Percentiles rank a stretch among this genome's conserved stretches.
Evolutionary conservation across 2,113 vertebrate species (phyloP).

Genomic region (Bambusicola thoracicus): DNA sequence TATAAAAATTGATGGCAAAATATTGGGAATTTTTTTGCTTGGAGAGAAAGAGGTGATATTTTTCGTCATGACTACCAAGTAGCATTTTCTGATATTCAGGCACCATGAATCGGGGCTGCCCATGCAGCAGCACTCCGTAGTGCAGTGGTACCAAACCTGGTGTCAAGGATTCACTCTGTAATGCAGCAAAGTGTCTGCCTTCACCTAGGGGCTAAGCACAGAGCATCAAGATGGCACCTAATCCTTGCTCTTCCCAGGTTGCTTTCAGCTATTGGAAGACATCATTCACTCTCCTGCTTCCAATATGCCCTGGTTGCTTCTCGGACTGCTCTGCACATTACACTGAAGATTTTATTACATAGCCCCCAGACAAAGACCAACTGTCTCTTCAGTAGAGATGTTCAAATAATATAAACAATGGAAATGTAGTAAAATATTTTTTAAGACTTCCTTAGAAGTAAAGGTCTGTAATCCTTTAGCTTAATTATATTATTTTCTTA

Average conservation of each 20-base stretch:
- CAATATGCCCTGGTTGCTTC: not conserved
- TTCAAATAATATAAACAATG: not conserved
- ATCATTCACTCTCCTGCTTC: not conserved
- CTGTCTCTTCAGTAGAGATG: not conserved
- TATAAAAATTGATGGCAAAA: not conserved
- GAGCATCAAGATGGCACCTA: not conserved
- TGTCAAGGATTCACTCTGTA: fast-evolving
- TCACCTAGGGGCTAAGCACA: fast-evolving
- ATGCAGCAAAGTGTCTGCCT: fast-evolving
- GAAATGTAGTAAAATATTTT: not conserved
- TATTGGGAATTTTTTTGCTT: not conserved
- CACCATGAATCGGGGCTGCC: not conserved
- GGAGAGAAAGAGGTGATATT: not conserved
- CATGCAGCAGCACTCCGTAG: fast-evolving
- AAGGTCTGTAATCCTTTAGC: fast-evolving
- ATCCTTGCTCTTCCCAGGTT: not conserved
- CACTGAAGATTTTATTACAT: not conserved
- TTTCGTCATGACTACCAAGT: not conserved
- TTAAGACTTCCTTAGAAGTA: not conserved
- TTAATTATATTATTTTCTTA: not conserved
- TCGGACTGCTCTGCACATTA: not conserved
- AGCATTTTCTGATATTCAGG: not conserved
- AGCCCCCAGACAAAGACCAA: not conserved
- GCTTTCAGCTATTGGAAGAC: not conserved
- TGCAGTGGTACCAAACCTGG: fast-evolving